Conservation (phyloP, 1,140 invertebrate species). For the Pomacea maculata region DNA sequence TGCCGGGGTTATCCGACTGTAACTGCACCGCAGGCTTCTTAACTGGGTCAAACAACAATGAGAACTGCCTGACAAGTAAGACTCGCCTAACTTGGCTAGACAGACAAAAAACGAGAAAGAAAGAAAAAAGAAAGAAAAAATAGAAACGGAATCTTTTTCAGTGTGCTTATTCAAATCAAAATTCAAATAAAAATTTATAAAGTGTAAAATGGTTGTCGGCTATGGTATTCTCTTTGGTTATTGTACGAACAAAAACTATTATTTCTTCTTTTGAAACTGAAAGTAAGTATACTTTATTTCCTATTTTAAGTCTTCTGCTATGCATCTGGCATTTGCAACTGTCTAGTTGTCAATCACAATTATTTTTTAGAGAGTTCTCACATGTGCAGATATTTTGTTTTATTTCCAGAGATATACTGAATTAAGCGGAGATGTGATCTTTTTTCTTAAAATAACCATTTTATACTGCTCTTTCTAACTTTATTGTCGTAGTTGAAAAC, state of each 20-base stretch:
- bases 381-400: neutral
- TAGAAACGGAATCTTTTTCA: neutral
- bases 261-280: too few species aligned
- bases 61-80: conserved; percentile 1
- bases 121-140: neutral
- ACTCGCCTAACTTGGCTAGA: neutral
- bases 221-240: too few species aligned
- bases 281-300: too few species aligned
- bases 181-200: too few species aligned
- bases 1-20: neutral
- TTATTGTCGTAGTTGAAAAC: neutral
- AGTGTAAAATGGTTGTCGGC: too few species aligned
- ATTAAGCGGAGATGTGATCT: neutral
- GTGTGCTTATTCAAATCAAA: too few species aligned
- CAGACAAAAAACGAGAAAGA: neutral
- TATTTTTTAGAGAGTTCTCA: neutral
- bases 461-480: neutral
- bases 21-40: neutral
- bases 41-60: neutral
- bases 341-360: too few species aligned
- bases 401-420: neutral
- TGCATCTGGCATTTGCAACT: neutral
- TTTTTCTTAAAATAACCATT: neutral
- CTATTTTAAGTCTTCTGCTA: neutral
- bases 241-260: too few species aligned